Base-by-base conservation (phyloP, 2,113 vertebrate genomes). In the Mirza zaza region DNA sequence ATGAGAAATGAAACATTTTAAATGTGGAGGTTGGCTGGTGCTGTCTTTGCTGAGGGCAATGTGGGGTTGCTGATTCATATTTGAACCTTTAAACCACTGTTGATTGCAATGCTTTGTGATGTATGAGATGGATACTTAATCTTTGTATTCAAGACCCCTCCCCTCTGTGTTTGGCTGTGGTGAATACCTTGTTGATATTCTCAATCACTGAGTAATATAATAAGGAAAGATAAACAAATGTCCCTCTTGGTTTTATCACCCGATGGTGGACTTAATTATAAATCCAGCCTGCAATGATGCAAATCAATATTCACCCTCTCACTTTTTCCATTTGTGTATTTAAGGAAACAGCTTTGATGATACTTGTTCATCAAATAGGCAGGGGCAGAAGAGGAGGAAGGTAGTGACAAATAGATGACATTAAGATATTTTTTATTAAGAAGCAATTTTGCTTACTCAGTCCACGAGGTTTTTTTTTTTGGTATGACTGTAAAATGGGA, bases 321-420 rank as follows among this genome's bases (percentile, higher is more conserved):
- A 25, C 34, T 83, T 85, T 94, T 86, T 95, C 86, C 65, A 68
- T 70, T 92, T 10, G 2, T 50, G 29, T 89, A 79, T 83, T 90
- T 95, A 85, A 89, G 87, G 97, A 70, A 96, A 90, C 1, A 90
- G 36, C 68, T 93, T 88, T 34, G 61, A 94, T 87, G 63, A 14
- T 39, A 36, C 5, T 88, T 85, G 45, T 39, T 93, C 68, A n/a
- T 77, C 55, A 82, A 13, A 70, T 59, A 59, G 94, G 42, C 1
- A 1, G 25, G 45, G 23, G 42, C 6, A 15, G 52, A 3, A 13
- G 45, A 5, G 20, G 11, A 52, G 65, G 34, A 25, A 75, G 57
- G 39, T 57, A 80, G 70, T 87, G 63, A 73, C 32, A 79, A 29
- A 76, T 68, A 80, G 12, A 21, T 61, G 57, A 90, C 5, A 76